phyloP scores from a whole-genome alignment of 2,113 vertebrate genomes.

The Pagrus major region DNA sequence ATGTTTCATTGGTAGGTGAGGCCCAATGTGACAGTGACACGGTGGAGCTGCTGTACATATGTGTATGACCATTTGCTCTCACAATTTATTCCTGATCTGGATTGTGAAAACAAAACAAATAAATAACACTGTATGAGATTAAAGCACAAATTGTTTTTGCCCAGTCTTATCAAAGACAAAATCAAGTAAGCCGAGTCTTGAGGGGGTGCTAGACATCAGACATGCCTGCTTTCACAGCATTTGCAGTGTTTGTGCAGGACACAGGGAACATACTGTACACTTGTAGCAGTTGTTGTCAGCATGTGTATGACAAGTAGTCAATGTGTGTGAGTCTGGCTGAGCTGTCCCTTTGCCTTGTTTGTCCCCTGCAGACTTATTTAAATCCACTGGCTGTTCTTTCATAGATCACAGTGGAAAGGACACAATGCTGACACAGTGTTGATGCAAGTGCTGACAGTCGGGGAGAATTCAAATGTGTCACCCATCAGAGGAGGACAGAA shows the following conservation, averaged over 20 bases:
- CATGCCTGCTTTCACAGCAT: neutral
- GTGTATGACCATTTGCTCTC: no score
- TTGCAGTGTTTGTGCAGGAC: neutral
- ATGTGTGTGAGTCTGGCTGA: neutral
- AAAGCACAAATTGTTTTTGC: no score
- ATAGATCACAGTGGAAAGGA: neutral
- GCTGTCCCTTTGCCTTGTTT: neutral
- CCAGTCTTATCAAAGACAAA: no score
- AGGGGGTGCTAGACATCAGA: neutral
- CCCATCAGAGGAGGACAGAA: neutral
- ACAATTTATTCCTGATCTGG: no score
- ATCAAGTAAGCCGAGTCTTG: no score
- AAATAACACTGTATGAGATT: no score
- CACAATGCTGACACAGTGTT: neutral
- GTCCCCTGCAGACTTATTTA: neutral
- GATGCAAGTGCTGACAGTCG: neutral
- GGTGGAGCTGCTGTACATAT: no score
- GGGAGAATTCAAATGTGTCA: neutral
- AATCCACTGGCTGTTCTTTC: neutral
- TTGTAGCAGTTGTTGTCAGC: neutral
- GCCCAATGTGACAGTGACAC: no score
- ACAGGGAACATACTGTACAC: neutral
- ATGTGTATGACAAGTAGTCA: neutral
- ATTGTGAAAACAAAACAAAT: no score
- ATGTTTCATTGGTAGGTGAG: no score